phyloP scores from a whole-genome alignment of 2,797 vertebrate genomes.

The Manis pentadactyla region DNA sequence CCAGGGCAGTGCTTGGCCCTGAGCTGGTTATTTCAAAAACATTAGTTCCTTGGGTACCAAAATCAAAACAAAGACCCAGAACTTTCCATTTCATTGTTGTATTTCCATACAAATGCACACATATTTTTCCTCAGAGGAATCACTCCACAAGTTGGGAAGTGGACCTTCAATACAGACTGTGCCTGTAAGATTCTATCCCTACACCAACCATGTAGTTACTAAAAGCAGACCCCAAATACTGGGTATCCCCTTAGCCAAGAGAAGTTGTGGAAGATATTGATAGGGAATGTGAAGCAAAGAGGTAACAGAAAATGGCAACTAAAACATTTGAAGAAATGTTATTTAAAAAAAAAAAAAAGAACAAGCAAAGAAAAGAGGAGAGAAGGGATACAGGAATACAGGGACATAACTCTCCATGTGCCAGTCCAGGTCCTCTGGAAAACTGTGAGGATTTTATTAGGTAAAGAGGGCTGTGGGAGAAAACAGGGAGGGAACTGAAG shows the following conservation, averaged over 20 bases:
- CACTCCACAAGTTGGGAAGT: neutral
- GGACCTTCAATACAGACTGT: neutral
- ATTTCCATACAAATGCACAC: neutral
- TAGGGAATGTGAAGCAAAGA: neutral
- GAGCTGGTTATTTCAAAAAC: neutral
- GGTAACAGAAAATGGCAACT: neutral
- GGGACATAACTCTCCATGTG: neutral
- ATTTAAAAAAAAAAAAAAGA: neutral
- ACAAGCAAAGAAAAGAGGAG: neutral
- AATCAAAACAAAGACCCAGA: neutral
- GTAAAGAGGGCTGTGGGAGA: too few relatives aligned
- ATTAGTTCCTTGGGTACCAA: neutral
- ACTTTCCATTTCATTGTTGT: neutral
- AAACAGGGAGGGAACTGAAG: neutral
- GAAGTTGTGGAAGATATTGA: neutral
- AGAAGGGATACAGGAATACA: neutral
- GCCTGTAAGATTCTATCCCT: accelerated
- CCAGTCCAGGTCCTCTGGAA: neutral
- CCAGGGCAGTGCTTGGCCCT: neutral
- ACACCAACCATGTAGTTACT: neutral
- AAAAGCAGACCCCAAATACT: neutral
- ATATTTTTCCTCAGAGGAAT: neutral
- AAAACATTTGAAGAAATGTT: neutral
- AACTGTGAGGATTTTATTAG: neutral
- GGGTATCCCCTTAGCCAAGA: neutral